A percentile compares a stretch with the other conserved stretches of the same genome.
These are phyloP conservation scores for Labeo catla DNA, from an alignment of 2,113 vertebrate genomes.

Conservation along the genomic window DNA sequence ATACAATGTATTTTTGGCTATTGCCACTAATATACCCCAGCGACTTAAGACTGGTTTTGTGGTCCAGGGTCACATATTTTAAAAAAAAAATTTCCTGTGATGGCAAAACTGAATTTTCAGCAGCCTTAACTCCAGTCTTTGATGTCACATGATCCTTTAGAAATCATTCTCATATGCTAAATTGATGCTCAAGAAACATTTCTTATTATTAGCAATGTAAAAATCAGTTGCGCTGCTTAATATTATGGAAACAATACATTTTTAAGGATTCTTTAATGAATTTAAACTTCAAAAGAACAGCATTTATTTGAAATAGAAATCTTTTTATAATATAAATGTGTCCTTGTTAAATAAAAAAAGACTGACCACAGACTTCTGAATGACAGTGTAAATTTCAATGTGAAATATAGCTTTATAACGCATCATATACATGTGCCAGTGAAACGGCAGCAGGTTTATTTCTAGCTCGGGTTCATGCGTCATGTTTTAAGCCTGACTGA, in stretches of 20 bases:
- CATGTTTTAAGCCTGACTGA: constrained; percentile 12
- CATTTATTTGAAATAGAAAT: too few species aligned
- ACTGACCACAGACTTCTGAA: background rate
- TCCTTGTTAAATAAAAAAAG: background rate
- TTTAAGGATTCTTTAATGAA: background rate
- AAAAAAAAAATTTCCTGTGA: too few species aligned
- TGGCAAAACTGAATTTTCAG: background rate
- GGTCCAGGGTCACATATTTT: too few species aligned
- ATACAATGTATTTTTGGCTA: too few species aligned
- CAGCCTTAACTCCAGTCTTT: background rate
- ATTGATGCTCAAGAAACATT: background rate
- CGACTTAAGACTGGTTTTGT: too few species aligned
- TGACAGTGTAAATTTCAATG: background rate
- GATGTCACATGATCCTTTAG: background rate
- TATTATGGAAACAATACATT: background rate
- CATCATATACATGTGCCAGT: background rate
- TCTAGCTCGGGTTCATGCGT: background rate
- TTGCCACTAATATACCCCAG: too few species aligned
- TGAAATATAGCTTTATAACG: background rate
- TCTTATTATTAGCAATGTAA: background rate
- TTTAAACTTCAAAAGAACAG: background rate
- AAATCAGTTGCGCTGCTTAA: background rate
- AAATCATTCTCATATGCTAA: background rate
- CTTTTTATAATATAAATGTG: too few species aligned
- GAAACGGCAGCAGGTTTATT: background rate